Conservation (phyloP, 2,797 vertebrate species). For the Morelia viridis region DNA sequence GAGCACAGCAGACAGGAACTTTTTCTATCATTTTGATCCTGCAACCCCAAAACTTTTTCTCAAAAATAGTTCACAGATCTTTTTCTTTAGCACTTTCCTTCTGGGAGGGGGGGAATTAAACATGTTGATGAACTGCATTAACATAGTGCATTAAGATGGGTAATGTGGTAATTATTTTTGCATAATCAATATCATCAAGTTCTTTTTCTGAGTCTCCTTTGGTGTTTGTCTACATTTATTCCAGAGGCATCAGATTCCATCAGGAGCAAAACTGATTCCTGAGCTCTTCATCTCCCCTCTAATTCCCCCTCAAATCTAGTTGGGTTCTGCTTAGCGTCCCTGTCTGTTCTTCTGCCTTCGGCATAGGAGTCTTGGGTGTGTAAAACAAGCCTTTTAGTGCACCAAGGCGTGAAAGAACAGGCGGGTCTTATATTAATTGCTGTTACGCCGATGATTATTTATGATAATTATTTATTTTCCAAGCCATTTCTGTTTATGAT, state of each 20-base stretch:
- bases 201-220: conserved; percentile 64
- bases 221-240: conserved; percentile 78
- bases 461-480: conserved; percentile 73
- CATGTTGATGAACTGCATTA: conserved; percentile 60
- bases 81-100: conserved; percentile 32
- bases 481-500: conserved; percentile 85
- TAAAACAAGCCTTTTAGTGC: conserved; percentile 40
- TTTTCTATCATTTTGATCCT: neutral
- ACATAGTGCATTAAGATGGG: conserved; percentile 74
- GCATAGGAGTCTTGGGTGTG: conserved; percentile 28
- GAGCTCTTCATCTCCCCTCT: conserved; percentile 68
- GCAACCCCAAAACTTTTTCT: neutral
- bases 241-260: conserved; percentile 72
- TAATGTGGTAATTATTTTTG: conserved; percentile 72
- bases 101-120: neutral
- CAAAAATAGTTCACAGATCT: conserved; percentile 37
- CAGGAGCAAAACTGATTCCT: conserved; percentile 73
- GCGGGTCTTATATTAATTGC: conserved; percentile 23
- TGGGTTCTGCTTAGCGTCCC: conserved; percentile 46
- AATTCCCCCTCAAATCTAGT: conserved; percentile 68
- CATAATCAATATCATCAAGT: conserved; percentile 79
- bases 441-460: conserved; percentile 52
- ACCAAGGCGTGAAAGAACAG: conserved; percentile 5
- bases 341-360: conserved; percentile 37
- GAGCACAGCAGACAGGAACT: conserved; percentile 45